Conservation (phyloP, 2,888 invertebrate species). For the Hypsopygia costalis region DNA sequence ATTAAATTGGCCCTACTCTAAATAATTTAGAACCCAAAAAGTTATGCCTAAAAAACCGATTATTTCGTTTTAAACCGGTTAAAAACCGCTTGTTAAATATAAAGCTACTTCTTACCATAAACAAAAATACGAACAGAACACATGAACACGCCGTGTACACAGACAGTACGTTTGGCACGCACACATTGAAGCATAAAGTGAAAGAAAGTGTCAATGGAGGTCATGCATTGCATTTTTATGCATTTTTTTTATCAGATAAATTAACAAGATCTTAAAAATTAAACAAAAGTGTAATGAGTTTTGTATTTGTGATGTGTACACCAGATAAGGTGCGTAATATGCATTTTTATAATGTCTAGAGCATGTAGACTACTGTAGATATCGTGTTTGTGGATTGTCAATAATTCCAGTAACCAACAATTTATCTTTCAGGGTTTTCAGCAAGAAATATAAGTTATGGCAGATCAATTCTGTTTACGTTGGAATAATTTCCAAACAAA, state of each 20-base stretch:
- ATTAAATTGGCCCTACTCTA: no score
- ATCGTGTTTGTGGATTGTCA: slow-evolving; percentile 37
- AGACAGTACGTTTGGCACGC: neutral
- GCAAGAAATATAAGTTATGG: slow-evolving; percentile 62
- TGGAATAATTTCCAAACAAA: slow-evolving; percentile 88
- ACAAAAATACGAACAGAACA: no score
- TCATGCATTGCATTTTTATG: slow-evolving; percentile 76
- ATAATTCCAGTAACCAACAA: slow-evolving; percentile 32
- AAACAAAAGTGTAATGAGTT: slow-evolving; percentile 35
- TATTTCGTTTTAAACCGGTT: no score
- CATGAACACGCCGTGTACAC: no score
- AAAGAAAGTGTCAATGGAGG: slow-evolving; percentile 72
- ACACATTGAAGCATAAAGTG: slow-evolving; percentile 39
- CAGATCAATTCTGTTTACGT: slow-evolving; percentile 86
- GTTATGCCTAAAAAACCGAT: no score
- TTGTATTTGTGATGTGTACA: slow-evolving; percentile 39
- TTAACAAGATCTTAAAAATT: slow-evolving; percentile 22
- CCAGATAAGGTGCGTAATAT: slow-evolving; percentile 33
- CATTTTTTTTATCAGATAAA: slow-evolving; percentile 41
- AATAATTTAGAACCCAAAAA: no score
- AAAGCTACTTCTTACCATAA: no score
- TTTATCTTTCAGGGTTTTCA: slow-evolving; percentile 49
- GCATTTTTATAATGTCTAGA: slow-evolving; percentile 10
- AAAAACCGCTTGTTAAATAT: no score
- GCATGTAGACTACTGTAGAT: slow-evolving; percentile 10